Evolutionary conservation across 2,113 vertebrate species (phyloP).

Genomic region (Gila orcuttii): DNA sequence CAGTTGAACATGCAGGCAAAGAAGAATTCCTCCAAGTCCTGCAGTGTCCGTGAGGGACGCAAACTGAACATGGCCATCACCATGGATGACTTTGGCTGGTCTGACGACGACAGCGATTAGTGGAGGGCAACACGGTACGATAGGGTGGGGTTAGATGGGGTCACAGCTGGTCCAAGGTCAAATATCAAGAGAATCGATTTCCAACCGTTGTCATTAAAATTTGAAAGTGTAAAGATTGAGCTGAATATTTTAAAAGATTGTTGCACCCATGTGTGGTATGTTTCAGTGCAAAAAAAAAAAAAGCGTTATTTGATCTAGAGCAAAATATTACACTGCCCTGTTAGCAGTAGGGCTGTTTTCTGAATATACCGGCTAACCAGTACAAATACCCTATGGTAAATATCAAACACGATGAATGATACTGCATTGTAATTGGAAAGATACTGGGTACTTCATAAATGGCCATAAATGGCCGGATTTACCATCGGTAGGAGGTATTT

Average conservation of each 20-base stretch:
- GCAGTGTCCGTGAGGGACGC: slow-evolving; percentile 90
- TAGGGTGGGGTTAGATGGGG: not conserved
- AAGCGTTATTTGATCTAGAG: slow-evolving; percentile 5
- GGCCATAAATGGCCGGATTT: slow-evolving; percentile 7
- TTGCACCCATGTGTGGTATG: slow-evolving; percentile 5
- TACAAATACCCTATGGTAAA: slow-evolving; percentile 3
- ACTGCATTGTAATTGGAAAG: slow-evolving; percentile 8
- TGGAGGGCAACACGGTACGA: not conserved
- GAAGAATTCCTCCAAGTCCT: slow-evolving; percentile 97
- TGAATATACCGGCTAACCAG: slow-evolving; percentile 1
- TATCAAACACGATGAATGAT: not conserved
- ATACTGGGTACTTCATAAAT: slow-evolving; percentile 16
- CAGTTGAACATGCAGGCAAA: slow-evolving; percentile 98
- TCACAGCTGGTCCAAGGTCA: not conserved
- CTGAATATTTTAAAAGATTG: slow-evolving; percentile 1
- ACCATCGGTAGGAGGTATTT: slow-evolving; percentile 1
- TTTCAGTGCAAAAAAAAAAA: slow-evolving; percentile 11
- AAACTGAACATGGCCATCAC: slow-evolving; percentile 87
- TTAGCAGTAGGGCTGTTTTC: not conserved
- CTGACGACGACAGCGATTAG: slow-evolving; percentile 77
- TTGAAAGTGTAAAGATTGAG: not conserved
- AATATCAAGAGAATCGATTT: not conserved
- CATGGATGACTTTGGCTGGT: slow-evolving; percentile 93
- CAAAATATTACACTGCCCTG: not conserved
- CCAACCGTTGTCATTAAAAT: not conserved